These are phyloP conservation scores for Nerophis lumbriciformis DNA, from an alignment of 2,113 vertebrate species.

Conservation along the genomic window DNA sequence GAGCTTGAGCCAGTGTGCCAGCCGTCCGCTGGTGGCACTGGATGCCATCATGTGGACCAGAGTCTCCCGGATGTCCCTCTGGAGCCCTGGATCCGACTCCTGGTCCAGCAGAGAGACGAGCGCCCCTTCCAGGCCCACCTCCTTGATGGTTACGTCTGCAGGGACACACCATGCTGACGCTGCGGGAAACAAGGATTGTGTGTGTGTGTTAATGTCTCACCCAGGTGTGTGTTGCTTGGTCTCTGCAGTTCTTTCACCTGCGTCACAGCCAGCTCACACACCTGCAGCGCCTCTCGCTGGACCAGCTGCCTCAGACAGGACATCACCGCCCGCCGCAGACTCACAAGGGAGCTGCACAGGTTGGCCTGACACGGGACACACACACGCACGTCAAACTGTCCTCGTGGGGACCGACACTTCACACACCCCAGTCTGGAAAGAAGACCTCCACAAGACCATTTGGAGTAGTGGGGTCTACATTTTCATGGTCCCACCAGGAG, in stretches of 20 bases:
- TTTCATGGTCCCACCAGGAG: no score
- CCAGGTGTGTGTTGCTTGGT: conserved; percentile 74
- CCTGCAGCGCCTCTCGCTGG: conserved; percentile 85
- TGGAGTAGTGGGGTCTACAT: no score
- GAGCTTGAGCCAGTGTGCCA: conserved; percentile 89
- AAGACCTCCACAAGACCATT: no score
- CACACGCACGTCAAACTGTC: conserved; percentile 28
- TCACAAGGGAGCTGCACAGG: conserved; percentile 83
- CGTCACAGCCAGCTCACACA: conserved; percentile 80
- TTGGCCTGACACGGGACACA: conserved; percentile 71
- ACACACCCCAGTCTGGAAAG: no score
- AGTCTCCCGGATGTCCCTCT: conserved; percentile 84
- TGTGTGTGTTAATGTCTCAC: conserved; percentile 59
- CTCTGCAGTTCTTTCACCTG: conserved; percentile 77
- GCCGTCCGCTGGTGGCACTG: conserved; percentile 74
- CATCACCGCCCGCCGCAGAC: conserved; percentile 81
- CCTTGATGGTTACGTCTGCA: conserved; percentile 84
- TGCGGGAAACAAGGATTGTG: background rate
- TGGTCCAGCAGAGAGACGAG: conserved; percentile 84
- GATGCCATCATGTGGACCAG: conserved; percentile 84
- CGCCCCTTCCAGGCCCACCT: conserved; percentile 88
- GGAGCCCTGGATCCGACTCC: conserved; percentile 79
- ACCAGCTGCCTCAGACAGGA: conserved; percentile 87
- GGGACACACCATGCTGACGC: no score
- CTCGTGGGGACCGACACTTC: no score